phyloP scores from a whole-genome alignment of 2,888 invertebrate species.

The Drosophila setosimentum region DNA sequence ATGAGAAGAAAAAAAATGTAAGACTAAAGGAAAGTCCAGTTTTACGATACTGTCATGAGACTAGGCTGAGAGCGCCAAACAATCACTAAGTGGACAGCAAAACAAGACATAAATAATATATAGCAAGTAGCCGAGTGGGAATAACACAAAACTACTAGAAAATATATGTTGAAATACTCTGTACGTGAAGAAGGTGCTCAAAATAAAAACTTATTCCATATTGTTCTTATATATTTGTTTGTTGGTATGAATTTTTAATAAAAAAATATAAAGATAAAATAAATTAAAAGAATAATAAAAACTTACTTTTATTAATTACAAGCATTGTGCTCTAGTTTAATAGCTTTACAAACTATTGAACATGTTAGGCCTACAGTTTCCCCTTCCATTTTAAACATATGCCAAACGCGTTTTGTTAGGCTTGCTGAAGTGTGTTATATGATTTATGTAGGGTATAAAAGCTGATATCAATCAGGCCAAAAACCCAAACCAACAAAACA shows the following conservation, averaged over 20 bases:
- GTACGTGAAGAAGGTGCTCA: background rate
- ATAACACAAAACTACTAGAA: constrained; percentile 13
- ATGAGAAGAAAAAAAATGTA: background rate
- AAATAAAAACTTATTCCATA: too few relatives aligned
- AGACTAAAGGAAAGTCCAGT: constrained; percentile 16
- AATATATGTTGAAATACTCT: background rate
- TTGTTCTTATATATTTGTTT: background rate
- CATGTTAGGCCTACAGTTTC: background rate
- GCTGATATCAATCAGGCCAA: background rate
- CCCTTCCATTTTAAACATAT: background rate
- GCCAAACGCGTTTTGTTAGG: background rate
- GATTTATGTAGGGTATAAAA: constrained; percentile 13
- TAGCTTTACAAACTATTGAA: background rate
- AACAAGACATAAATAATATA: constrained; percentile 56
- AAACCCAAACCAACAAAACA: background rate
- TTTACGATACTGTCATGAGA: constrained; percentile 47
- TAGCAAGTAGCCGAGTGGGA: constrained; percentile 5
- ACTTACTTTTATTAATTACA: background rate
- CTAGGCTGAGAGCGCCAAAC: constrained; percentile 19
- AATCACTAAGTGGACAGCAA: constrained; percentile 37
- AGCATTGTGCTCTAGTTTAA: background rate
- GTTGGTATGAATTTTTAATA: background rate
- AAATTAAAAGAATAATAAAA: background rate
- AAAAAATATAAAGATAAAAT: background rate
- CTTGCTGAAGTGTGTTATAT: background rate